Base-by-base conservation (phyloP, 1,140 invertebrate genomes). In the Aphaenogaster ashmeadi region DNA sequence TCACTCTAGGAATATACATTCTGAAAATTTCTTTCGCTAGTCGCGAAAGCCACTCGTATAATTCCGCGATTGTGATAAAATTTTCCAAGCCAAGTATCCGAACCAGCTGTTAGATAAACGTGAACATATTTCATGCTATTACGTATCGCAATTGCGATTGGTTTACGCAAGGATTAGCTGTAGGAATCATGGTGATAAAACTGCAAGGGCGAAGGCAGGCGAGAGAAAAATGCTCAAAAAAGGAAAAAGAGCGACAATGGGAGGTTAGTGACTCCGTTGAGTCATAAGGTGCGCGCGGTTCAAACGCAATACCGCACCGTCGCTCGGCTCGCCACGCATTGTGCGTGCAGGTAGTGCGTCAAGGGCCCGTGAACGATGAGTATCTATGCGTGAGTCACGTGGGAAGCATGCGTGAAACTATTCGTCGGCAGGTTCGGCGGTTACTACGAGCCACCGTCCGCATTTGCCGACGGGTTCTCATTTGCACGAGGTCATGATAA, bases 261-360 rank as follows among this genome's bases (percentile, higher is more conserved):
- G 91, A 92, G 93, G 94, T 94, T 94, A 94, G 83, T 94, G 93
- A 93, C 93, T 93, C 89, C 83, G 91, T 91, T 93, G 94, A 94
- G 92, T 94, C 93, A 94, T 86, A 90, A 90, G 91, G 86, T 75
- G 64, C 66, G 77, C 62, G 50, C 44, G 56, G 86, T 77, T 91
- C 86, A 92, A 89, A 90, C 78, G 50, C 52, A 58, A 41, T 71
- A 27, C 88, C 74, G 74, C 77, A 62, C 85, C 66, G 83, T 75
- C 86, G 77, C 86, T 88, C 69, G 77, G 67, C 87, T 91, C 86
- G 87, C 81, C 90, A 92, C 88, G 92, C 92, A 92, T 91, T 86
- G 89, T 94, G 92, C 90, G 90, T 91, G 91, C 89, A 90, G 89
- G 88, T 92, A 87, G 89, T 58, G 69, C 81, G 58, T 79, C 64